These are phyloP conservation scores for Trypoxylon attenuatum DNA, from an alignment of 2,888 invertebrate genomes.

Conservation along the genomic window DNA sequence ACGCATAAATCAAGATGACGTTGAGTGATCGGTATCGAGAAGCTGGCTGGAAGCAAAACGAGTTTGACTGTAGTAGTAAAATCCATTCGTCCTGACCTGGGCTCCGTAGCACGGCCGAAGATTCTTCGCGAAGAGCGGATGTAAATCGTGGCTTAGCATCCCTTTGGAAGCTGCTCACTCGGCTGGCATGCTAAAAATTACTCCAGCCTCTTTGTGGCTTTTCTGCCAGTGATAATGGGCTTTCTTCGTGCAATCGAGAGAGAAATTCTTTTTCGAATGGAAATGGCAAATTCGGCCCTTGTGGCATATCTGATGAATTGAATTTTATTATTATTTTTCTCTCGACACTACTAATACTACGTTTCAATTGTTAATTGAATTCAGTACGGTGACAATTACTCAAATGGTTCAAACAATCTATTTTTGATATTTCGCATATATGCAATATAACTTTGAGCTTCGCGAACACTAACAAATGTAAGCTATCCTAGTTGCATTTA, in stretches of 20 bases:
- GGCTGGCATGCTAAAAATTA: constrained; percentile 27
- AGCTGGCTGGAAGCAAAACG: background rate
- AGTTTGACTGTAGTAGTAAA: background rate
- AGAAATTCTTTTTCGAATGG: too few relatives aligned
- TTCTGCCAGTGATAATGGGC: constrained; percentile 20
- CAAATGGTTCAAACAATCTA: too few relatives aligned
- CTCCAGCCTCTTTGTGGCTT: constrained; percentile 16
- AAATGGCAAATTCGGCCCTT: background rate
- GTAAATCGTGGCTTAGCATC: background rate
- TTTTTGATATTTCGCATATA: too few relatives aligned
- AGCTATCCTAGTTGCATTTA: too few relatives aligned
- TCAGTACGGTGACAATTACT: too few relatives aligned
- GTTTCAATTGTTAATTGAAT: too few relatives aligned
- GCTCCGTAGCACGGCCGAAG: background rate
- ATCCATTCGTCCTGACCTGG: background rate
- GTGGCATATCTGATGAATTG: too few relatives aligned
- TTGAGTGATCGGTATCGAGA: constrained; percentile 14
- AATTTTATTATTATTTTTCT: too few relatives aligned
- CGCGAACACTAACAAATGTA: too few relatives aligned
- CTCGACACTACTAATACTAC: too few relatives aligned
- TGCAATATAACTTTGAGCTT: too few relatives aligned
- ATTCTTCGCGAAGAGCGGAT: background rate
- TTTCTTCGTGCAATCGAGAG: background rate
- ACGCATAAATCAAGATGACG: constrained; percentile 26
- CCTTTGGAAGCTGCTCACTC: constrained; percentile 2